Evolutionary conservation across 2,797 vertebrate species (phyloP), one percentile per base, ranked within the genome.

Genomic region (Anguilla pacifica): DNA sequence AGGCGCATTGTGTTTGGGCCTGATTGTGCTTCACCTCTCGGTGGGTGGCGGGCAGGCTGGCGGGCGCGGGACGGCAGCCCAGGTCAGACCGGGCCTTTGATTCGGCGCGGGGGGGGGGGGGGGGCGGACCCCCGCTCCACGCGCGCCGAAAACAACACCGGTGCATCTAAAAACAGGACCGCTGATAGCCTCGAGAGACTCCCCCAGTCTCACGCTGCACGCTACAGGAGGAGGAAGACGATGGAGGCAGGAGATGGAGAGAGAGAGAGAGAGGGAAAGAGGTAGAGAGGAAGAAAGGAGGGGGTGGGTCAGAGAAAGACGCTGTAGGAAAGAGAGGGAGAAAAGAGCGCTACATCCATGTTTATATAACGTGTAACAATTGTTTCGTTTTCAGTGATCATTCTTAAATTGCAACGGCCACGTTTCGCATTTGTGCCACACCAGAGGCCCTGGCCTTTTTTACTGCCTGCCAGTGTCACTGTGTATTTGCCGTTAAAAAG

Each of bases 1-100:
- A 39, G 57, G 77, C 49, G 59, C 72, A 81, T 86, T 86, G 86
- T 86, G 86, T 86, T 86, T 55, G 86, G 72, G 55, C n/a, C 51
- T 39, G 86, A 43, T 81, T 86, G 53, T 81, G 53, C 31, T 59
- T 61, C 70, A 39, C 61, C 77, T 61, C 86, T 86, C 86, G 67
- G 77, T 43, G 74, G 86, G 86, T 57, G 86, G 86, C 15, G 74
- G 86, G 86, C 39, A 72, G 86, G 13, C 25, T 15, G 25, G 49
- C 7, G 72, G 49, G 28, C 25, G 10, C 46, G 67, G 2, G 49
- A 25, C 61, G 25, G 43, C 0, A 25, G 77, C 86, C n/a, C 57
- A 15, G 72, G 72, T 53, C 86, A 81, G 9, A 43, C 28, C 25
- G 74, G 72, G 49, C 46, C 31, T 86, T 86, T 59, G 53, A 86